Evolutionary conservation across 2,888 invertebrate genomes (phyloP).

Genomic region (Adelphocoris suturalis): DNA sequence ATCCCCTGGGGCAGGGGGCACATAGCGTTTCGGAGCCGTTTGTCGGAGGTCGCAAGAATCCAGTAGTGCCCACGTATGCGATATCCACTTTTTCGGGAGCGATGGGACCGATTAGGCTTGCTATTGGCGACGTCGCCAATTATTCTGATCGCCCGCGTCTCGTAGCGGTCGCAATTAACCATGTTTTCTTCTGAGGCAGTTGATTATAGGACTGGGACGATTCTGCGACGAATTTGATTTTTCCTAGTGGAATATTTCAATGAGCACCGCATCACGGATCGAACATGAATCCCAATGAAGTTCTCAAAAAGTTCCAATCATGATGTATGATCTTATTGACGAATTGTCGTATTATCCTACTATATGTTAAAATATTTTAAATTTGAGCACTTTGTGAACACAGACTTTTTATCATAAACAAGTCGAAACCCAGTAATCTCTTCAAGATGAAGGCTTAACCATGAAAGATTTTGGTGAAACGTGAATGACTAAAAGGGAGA

Average conservation of each 20-base stretch:
- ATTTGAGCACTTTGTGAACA: no score
- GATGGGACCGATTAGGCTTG: background rate
- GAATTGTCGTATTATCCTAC: no score
- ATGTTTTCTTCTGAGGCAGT: background rate
- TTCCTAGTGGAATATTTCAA: background rate
- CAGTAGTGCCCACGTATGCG: slow-evolving; percentile 22
- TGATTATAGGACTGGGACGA: background rate
- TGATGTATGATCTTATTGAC: no score
- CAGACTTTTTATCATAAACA: no score
- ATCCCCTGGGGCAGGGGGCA: background rate
- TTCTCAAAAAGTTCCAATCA: no score
- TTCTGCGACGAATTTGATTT: background rate
- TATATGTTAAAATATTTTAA: no score
- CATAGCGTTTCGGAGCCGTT: slow-evolving; percentile 28
- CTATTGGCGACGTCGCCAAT: slow-evolving; percentile 21
- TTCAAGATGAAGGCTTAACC: no score
- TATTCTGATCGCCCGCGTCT: background rate
- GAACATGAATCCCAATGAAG: no score
- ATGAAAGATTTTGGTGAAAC: no score
- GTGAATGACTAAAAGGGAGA: no score
- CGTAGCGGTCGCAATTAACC: background rate
- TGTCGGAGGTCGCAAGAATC: slow-evolving; percentile 9
- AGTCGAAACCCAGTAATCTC: no score
- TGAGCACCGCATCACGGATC: no score
- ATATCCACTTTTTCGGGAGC: background rate